Evolutionary conservation across 1,140 invertebrate species (phyloP).

Genomic region (Bombus confusus): DNA sequence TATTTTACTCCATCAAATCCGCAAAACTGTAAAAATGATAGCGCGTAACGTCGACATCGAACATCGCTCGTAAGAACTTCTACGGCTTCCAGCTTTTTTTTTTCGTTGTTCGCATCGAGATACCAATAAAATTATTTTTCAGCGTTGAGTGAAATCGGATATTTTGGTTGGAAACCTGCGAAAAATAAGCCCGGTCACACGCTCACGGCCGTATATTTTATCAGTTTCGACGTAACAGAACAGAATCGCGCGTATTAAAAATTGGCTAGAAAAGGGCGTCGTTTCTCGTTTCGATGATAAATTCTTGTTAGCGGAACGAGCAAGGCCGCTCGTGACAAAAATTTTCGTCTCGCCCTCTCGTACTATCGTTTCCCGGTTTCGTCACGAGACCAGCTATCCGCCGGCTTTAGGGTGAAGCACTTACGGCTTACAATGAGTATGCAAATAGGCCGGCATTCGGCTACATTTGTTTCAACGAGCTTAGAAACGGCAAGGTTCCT

Average conservation of each 20-base stretch:
- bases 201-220: background rate
- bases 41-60: background rate
- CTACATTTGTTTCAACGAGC: constrained; percentile 70
- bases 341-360: constrained; percentile 46
- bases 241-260: constrained; percentile 3
- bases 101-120: background rate
- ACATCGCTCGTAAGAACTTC: constrained; percentile 13
- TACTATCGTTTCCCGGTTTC: constrained; percentile 51
- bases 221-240: background rate
- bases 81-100: background rate
- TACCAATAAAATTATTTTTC: constrained; percentile 15
- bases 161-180: background rate
- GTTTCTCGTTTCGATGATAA: constrained; percentile 15
- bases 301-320: constrained; percentile 30
- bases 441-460: constrained; percentile 70
- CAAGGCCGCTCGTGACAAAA: background rate
- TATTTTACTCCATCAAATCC: constrained; percentile 8
- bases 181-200: constrained; percentile 6
- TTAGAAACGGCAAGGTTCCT: constrained; percentile 54
- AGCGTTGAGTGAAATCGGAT: constrained; percentile 12
- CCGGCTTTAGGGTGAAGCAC: constrained; percentile 65
- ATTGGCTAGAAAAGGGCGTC: background rate
- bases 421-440: constrained; percentile 68
- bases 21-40: constrained; percentile 33
- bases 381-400: constrained; percentile 52